A percentile compares a stretch with the other conserved stretches of the same genome.
Evolutionary conservation across 2,888 invertebrate species (phyloP).

Genomic region (Habrosyne pyritoides): DNA sequence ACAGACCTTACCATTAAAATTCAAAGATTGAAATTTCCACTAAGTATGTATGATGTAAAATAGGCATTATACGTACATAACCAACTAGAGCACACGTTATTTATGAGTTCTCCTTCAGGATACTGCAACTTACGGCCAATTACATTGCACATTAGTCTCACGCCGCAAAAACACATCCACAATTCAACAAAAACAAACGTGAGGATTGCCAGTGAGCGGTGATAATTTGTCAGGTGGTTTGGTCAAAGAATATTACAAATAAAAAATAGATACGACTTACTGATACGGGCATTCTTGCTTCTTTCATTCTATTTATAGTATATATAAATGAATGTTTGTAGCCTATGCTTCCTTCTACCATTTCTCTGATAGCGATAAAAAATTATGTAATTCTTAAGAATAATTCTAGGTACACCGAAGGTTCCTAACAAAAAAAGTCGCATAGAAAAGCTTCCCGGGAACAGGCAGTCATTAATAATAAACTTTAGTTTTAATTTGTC

Average conservation of each 20-base stretch:
- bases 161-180: conserved; percentile 68
- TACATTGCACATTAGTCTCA: conserved; percentile 70
- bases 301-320: not conserved
- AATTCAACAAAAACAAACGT: conserved; percentile 80
- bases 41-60: not conserved
- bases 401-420: too few species aligned
- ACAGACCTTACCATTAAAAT: too few species aligned
- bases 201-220: conserved; percentile 69
- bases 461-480: too few species aligned
- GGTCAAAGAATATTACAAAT: conserved; percentile 53
- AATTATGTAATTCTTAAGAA: too few species aligned
- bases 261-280: conserved; percentile 9
- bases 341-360: too few species aligned
- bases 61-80: not conserved
- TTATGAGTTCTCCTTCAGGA: conserved; percentile 13
- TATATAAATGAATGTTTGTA: too few species aligned
- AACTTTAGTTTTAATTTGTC: too few species aligned
- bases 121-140: conserved; percentile 43
- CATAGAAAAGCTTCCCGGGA: too few species aligned
- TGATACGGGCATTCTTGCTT: not conserved
- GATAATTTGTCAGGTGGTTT: conserved; percentile 76
- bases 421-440: too few species aligned
- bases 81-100: not conserved
- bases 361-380: too few species aligned
- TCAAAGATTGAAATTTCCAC: too few species aligned